A percentile compares a stretch with the other conserved stretches of the same genome.
These are phyloP conservation scores for Poecilobothrus nobilitatus DNA, from an alignment of 2,888 invertebrate genomes.

Conservation along the genomic window DNA sequence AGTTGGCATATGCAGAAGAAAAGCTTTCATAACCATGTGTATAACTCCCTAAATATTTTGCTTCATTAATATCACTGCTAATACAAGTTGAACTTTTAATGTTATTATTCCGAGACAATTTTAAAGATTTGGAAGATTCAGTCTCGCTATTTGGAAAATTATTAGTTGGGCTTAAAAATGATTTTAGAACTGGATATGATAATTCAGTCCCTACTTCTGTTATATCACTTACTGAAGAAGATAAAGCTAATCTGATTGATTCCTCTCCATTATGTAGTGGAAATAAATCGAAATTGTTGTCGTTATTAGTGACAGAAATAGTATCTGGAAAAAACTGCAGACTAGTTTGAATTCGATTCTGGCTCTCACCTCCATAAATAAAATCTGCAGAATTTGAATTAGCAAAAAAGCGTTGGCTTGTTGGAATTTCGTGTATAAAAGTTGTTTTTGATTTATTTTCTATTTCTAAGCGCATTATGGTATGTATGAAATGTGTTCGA, in stretches of 20 bases:
- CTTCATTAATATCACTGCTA: neutral
- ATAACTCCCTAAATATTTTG: neutral
- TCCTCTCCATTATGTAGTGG: neutral
- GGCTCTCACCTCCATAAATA: slow-evolving; percentile 19
- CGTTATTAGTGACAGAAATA: neutral
- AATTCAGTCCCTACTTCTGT: neutral
- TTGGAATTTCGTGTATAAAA: slow-evolving; percentile 39
- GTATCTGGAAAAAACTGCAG: neutral
- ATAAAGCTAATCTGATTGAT: neutral
- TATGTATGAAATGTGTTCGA: slow-evolving; percentile 93
- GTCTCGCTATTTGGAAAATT: neutral
- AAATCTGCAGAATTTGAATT: slow-evolving; percentile 19
- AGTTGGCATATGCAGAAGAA: neutral
- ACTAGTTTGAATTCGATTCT: neutral
- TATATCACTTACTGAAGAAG: neutral
- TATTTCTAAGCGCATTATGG: slow-evolving; percentile 83
- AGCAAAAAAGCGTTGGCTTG: slow-evolving; percentile 11
- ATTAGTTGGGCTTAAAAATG: neutral
- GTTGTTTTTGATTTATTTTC: slow-evolving; percentile 63
- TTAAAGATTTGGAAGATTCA: neutral
- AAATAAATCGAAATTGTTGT: neutral
- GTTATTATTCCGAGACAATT: neutral
- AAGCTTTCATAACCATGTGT: neutral
- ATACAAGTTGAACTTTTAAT: neutral
- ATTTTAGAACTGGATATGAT: neutral